Conservation (phyloP, 2,113 vertebrate species). For the Erythrocercus mccallii region DNA sequence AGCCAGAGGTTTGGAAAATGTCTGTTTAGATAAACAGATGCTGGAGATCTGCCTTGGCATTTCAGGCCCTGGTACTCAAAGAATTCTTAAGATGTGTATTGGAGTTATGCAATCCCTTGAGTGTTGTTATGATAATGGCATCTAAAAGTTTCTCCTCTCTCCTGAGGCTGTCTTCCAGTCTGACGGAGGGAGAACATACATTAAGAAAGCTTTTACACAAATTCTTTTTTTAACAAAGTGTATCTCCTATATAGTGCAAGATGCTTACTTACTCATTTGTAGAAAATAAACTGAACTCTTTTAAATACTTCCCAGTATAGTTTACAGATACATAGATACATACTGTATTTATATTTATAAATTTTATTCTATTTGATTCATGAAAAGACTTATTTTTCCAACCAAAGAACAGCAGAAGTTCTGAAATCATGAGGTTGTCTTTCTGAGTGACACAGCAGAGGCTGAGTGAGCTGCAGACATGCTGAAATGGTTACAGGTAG, state of each 20-base stretch:
- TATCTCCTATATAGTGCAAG: neutral
- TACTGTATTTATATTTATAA: neutral
- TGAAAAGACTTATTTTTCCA: neutral
- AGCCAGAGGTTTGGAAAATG: neutral
- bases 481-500: neutral
- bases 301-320: neutral
- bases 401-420: neutral
- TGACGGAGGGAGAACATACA: neutral
- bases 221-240: neutral
- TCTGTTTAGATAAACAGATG: neutral
- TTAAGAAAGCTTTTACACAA: neutral
- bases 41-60: neutral
- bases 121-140: neutral
- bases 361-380: neutral
- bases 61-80: neutral
- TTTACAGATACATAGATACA: neutral
- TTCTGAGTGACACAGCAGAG: neutral
- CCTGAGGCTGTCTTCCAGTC: neutral
- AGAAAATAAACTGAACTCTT: neutral
- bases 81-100: neutral
- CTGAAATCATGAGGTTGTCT: neutral
- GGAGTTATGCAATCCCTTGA: neutral
- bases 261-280: neutral
- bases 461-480: neutral
- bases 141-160: neutral